Evolutionary conservation across 2,113 vertebrate species (phyloP).

Genomic region (Drymodes brunneopygia): DNA sequence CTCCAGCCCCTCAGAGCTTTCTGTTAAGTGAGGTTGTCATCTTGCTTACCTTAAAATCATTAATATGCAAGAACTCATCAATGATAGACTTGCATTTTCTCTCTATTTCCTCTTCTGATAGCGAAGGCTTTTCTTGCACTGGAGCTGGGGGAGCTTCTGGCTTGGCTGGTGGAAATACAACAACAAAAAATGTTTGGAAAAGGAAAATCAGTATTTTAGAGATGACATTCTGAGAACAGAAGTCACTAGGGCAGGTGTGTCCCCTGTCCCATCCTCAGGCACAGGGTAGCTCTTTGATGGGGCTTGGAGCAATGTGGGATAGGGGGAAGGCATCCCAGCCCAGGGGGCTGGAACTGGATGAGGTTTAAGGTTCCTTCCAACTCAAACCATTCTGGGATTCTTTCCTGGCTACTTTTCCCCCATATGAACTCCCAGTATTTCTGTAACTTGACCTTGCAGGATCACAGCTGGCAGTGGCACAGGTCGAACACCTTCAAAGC

Average conservation of each 20-base stretch:
- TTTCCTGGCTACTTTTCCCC: neutral
- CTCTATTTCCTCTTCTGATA: slow-evolving; percentile 89
- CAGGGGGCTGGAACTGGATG: neutral
- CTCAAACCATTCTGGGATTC: neutral
- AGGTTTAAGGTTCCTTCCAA: neutral
- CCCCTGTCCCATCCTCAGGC: neutral
- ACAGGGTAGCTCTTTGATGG: neutral
- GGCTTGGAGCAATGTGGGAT: neutral
- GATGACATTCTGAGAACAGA: neutral
- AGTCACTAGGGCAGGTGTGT: neutral
- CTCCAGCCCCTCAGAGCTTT: neutral
- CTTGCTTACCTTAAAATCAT: slow-evolving; percentile 88
- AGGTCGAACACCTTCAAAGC: neutral
- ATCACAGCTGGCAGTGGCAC: neutral
- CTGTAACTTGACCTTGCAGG: neutral
- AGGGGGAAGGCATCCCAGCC: neutral
- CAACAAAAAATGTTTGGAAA: neutral
- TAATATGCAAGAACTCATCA: slow-evolving; percentile 98
- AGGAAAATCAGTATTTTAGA: neutral
- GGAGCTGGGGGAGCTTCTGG: slow-evolving; percentile 72
- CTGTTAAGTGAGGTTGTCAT: neutral
- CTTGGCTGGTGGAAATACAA: slow-evolving; percentile 69
- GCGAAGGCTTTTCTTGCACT: slow-evolving; percentile 68
- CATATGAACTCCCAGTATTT: neutral
- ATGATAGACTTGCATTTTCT: slow-evolving; percentile 93